A percentile compares a stretch with the other conserved stretches of the same genome.
These are phyloP conservation scores for Nematopogon swammerdamellus DNA, from an alignment of 2,888 invertebrate genomes.

Conservation along the genomic window DNA sequence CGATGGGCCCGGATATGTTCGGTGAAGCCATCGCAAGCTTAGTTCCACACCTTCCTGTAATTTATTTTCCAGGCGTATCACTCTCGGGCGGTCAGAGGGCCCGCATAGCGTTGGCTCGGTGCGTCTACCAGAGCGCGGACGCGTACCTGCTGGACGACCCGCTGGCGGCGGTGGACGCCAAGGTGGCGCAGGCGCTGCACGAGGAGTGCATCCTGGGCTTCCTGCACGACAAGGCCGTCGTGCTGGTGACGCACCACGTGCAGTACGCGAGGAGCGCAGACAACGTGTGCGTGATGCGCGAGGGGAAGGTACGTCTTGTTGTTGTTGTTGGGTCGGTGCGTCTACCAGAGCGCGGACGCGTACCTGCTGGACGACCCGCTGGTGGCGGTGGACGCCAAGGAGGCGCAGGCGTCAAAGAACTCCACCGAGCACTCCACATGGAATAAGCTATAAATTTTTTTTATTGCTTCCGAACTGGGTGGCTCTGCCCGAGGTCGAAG, in stretches of 20 bases:
- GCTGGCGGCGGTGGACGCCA: constrained; percentile 59
- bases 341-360: constrained; percentile 60
- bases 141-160: constrained; percentile 63
- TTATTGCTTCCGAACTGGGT: too few relatives aligned
- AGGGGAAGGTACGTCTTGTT: constrained; percentile 24
- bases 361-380: constrained; percentile 61
- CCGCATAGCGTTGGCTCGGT: constrained; percentile 50
- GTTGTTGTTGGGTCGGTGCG: constrained; percentile 28
- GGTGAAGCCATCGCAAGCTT: too few relatives aligned
- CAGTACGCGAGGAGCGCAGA: constrained; percentile 53
- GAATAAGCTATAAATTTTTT: too few relatives aligned
- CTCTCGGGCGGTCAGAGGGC: constrained; percentile 70
- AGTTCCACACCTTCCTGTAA: too few relatives aligned
- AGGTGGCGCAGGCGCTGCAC: constrained; percentile 49
- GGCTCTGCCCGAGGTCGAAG: too few relatives aligned
- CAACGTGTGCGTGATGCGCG: constrained; percentile 38
- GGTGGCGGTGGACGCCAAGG: constrained; percentile 62
- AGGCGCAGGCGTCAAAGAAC: constrained; percentile 41
- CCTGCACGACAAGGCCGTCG: constrained; percentile 48
- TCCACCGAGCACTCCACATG: too few relatives aligned
- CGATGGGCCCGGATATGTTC: too few relatives aligned
- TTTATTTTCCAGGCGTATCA: constrained; percentile 43
- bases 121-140: constrained; percentile 60
- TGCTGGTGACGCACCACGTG: constrained; percentile 65
- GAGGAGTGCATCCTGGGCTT: constrained; percentile 41